Percentiles rank a stretch among this genome's conserved stretches.
Evolutionary conservation across 37 sponge, comb jelly and placozoan genomes (phyloP).

Genomic region (Mnemiopsis leidyi): DNA sequence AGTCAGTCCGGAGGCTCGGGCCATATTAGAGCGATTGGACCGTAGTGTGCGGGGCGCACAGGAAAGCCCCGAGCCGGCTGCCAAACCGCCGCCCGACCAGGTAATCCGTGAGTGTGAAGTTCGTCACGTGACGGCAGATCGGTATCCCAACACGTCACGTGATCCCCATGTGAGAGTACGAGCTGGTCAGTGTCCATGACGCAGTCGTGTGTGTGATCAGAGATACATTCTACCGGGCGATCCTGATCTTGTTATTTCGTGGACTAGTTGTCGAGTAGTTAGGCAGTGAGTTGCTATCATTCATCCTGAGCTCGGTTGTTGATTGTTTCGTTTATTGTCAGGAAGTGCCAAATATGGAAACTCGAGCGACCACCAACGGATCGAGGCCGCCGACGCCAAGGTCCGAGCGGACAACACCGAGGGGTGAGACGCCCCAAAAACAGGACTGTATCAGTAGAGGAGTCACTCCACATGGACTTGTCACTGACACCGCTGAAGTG

Average conservation of each 20-base stretch:
- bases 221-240: not conserved
- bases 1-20: not conserved
- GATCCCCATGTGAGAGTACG: not conserved
- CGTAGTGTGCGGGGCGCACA: constrained; percentile 21
- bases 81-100: not conserved
- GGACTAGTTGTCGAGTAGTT: not conserved
- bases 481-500: constrained; percentile 5
- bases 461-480: constrained; percentile 27
- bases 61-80: not conserved
- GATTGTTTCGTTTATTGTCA: not conserved
- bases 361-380: not conserved
- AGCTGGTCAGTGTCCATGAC: not conserved
- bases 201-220: not conserved
- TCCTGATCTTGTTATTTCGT: not conserved
- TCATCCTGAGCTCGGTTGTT: not conserved
- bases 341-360: not conserved
- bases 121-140: too few relatives aligned
- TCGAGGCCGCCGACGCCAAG: constrained; percentile 17
- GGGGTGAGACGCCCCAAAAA: constrained; percentile 44
- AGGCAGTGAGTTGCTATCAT: too few relatives aligned
- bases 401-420: not conserved
- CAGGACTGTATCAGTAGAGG: not conserved
- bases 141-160: not conserved
- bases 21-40: constrained; percentile 18
- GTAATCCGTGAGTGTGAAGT: constrained; percentile 11